Conservation (phyloP, 2,888 invertebrate species). For the Baccha elongata region DNA sequence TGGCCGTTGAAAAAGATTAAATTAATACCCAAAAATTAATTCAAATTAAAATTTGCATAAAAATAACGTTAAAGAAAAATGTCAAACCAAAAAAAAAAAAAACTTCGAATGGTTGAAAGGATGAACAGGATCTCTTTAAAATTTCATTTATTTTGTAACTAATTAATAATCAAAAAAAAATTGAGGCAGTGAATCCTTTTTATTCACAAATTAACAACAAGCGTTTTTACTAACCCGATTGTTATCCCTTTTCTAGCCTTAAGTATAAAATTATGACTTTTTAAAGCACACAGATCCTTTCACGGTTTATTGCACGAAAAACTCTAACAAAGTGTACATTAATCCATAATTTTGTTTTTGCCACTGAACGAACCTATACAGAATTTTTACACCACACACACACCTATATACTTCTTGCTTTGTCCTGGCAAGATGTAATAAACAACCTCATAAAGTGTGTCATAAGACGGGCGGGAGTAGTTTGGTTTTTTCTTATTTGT, state of each 20-base stretch:
- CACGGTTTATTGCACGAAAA: constrained; percentile 24
- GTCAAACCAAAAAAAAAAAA: constrained; percentile 8
- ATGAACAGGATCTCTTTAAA: not conserved
- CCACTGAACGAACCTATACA: constrained; percentile 6
- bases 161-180: no score
- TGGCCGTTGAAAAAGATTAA: constrained; percentile 27
- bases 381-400: constrained; percentile 12
- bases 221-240: constrained; percentile 17
- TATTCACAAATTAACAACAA: not conserved
- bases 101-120: not conserved
- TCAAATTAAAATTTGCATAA: constrained; percentile 42
- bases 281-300: constrained; percentile 8
- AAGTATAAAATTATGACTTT: constrained; percentile 36
- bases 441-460: constrained; percentile 53
- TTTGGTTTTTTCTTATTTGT: constrained; percentile 2
- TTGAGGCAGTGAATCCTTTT: not conserved
- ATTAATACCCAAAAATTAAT: constrained; percentile 32
- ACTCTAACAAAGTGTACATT: constrained; percentile 31
- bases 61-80: constrained; percentile 29
- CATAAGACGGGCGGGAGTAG: constrained; percentile 35
- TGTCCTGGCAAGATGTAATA: constrained; percentile 33
- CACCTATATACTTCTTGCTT: constrained; percentile 8
- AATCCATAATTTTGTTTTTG: constrained; percentile 35
- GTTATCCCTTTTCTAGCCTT: constrained; percentile 35
- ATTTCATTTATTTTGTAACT: not conserved